Conservation (phyloP, 2,113 vertebrate species). For the Riparia riparia region DNA sequence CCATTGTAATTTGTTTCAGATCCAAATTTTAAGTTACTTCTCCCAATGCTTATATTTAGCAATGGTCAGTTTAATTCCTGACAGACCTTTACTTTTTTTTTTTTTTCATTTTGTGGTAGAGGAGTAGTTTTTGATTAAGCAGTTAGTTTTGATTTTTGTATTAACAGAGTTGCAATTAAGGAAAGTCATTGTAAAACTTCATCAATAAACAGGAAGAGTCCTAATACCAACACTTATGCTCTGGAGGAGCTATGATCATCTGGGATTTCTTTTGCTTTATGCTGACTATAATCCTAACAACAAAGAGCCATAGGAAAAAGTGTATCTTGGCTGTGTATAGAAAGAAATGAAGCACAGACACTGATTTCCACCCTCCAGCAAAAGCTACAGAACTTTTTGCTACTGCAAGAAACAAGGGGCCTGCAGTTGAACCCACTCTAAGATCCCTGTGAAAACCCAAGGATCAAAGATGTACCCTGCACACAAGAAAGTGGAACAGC, state of each 20-base stretch:
- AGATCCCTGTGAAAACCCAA: neutral
- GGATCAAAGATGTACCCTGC: neutral
- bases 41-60: neutral
- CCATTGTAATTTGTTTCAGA: neutral
- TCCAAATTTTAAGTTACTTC: neutral
- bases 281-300: neutral
- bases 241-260: neutral
- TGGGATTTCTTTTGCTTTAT: neutral
- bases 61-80: neutral
- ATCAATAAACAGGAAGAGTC: neutral
- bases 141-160: neutral
- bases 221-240: neutral
- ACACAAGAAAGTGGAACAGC: neutral
- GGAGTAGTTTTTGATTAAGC: neutral
- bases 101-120: neutral
- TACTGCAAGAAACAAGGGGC: neutral
- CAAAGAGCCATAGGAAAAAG: neutral
- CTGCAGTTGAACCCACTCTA: neutral
- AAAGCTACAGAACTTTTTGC: neutral
- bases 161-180: neutral
- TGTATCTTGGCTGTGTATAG: accelerated
- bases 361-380: neutral
- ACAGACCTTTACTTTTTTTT: neutral
- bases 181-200: neutral
- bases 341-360: neutral